Evolutionary conservation across 2,888 invertebrate genomes (phyloP).

Genomic region (Ctenicera cuprea): DNA sequence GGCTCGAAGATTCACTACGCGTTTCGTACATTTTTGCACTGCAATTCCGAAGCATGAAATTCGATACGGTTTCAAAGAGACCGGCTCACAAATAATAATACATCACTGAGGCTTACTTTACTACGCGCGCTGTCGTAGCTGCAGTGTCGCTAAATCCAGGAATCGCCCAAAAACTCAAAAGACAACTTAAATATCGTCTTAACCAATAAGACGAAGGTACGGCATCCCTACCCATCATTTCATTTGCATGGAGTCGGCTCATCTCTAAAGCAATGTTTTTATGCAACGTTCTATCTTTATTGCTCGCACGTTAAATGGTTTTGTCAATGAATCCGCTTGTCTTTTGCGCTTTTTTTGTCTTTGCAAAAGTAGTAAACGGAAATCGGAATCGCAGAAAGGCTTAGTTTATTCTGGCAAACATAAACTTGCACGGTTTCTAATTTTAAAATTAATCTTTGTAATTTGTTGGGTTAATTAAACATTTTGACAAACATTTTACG

Average conservation of each 20-base stretch:
- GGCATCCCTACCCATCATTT: conserved; percentile 49
- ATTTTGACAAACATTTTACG: conserved; percentile 34
- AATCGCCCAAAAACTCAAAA: conserved; percentile 55
- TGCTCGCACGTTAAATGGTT: conserved; percentile 38
- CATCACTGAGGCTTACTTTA: conserved; percentile 21
- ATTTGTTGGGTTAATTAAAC: conserved; percentile 40
- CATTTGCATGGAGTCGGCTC: conserved; percentile 56
- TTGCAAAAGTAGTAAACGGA: conserved; percentile 21
- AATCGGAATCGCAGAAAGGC: conserved; percentile 21
- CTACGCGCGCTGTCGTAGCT: conserved; percentile 30
- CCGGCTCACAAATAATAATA: conserved; percentile 28
- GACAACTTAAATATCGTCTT: conserved; percentile 55
- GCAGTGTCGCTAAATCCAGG: conserved; percentile 57
- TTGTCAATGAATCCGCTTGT: conserved; percentile 41
- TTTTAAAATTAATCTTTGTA: conserved; percentile 33
- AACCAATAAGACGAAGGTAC: conserved; percentile 53
- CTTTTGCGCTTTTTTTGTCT: conserved; percentile 37
- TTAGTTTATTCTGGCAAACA: conserved; percentile 12
- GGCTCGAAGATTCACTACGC: conserved; percentile 65
- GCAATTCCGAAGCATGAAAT: conserved; percentile 41
- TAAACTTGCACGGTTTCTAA: conserved; percentile 8
- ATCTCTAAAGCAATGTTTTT: conserved; percentile 53
- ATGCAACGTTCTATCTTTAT: conserved; percentile 49
- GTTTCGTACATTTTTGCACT: conserved; percentile 67
- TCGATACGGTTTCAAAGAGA: conserved; percentile 10